A percentile compares a stretch with the other conserved stretches of the same genome.
Evolutionary conservation across 2,797 vertebrate genomes (phyloP).

Genomic region (Channallabes apus): DNA sequence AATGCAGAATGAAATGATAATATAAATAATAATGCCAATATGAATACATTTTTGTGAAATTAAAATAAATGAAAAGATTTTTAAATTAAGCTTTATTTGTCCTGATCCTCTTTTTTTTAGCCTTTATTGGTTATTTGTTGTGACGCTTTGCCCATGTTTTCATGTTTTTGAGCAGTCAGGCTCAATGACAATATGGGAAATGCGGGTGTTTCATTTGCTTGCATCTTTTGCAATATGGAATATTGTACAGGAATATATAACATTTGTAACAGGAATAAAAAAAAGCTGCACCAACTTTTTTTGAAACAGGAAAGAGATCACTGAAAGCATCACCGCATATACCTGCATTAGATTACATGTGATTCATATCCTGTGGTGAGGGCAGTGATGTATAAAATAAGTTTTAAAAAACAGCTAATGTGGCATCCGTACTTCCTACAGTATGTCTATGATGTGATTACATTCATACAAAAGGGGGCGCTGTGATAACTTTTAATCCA

Average conservation of each 20-base stretch:
- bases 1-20: not conserved
- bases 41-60: too few relatives aligned
- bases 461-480: conserved; percentile 46
- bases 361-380: not conserved
- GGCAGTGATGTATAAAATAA: not conserved
- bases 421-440: not conserved
- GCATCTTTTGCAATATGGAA: not conserved
- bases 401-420: not conserved
- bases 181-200: not conserved
- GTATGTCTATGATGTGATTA: not conserved
- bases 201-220: not conserved
- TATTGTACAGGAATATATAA: not conserved
- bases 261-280: not conserved
- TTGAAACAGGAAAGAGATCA: not conserved
- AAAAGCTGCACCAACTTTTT: not conserved
- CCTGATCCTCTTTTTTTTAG: too few relatives aligned
- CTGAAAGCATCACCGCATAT: not conserved
- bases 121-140: too few relatives aligned
- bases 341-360: not conserved
- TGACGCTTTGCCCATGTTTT: not conserved
- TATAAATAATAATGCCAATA: not conserved
- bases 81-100: too few relatives aligned
- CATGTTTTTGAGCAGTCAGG: not conserved
- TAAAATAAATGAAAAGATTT: too few relatives aligned
- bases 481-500: conserved; percentile 22